Evolutionary conservation across 2,797 vertebrate genomes (phyloP).

Genomic region (Tenualosa thibaudeaui): DNA sequence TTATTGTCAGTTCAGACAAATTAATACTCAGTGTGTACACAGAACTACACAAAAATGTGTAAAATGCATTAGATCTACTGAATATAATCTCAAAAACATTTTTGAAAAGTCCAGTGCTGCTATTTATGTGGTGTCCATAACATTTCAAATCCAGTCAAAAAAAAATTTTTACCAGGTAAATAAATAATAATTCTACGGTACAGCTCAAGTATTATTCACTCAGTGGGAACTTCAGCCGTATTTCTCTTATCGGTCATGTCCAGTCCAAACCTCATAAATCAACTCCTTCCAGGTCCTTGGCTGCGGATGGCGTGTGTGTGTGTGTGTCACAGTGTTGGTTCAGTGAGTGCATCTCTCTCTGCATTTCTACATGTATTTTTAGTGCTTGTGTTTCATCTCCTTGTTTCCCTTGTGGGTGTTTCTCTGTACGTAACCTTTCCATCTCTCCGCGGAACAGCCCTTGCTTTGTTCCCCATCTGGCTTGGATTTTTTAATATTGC

Average conservation of each 20-base stretch:
- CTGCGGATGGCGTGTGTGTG: background rate
- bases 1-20: too few relatives aligned
- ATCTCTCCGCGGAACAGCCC: slow-evolving; percentile 2
- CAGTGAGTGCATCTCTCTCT: slow-evolving; percentile 14
- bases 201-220: background rate
- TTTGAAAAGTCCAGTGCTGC: background rate
- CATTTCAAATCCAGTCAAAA: background rate
- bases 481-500: slow-evolving; percentile 47
- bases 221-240: background rate
- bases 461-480: slow-evolving; percentile 43
- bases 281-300: background rate
- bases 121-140: background rate
- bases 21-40: too few relatives aligned
- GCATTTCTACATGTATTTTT: slow-evolving; percentile 24
- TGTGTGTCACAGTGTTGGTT: background rate
- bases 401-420: slow-evolving; percentile 22
- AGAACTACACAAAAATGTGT: too few relatives aligned
- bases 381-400: slow-evolving; percentile 21
- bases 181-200: background rate
- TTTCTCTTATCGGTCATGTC: background rate
- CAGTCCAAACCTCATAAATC: background rate
- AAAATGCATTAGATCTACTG: background rate
- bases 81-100: background rate
- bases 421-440: slow-evolving; percentile 24
- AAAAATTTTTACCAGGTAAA: background rate